phyloP scores from a whole-genome alignment of 2,888 invertebrate genomes.

The Carpatolechia fugitivella region DNA sequence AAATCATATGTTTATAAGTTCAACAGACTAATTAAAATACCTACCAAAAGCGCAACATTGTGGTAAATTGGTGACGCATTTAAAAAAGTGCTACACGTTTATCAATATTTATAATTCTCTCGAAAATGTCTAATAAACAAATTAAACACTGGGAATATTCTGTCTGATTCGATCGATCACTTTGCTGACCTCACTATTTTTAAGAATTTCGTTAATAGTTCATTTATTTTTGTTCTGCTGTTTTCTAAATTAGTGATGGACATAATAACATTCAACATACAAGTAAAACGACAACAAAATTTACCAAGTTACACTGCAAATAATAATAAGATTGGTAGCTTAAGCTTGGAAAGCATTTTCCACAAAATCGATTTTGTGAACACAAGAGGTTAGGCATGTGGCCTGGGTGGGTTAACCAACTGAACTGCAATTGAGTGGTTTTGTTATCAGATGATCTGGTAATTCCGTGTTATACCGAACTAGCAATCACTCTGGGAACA shows the following conservation, averaged over 20 bases:
- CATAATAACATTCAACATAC: too few species aligned
- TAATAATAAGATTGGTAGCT: too few species aligned
- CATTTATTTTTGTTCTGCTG: too few species aligned
- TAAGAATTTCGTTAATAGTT: background rate
- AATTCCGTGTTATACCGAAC: background rate
- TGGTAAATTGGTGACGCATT: background rate
- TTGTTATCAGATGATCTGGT: background rate
- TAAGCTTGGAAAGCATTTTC: background rate
- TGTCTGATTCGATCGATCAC: too few species aligned
- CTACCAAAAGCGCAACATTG: background rate
- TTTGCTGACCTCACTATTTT: background rate
- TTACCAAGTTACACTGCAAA: too few species aligned
- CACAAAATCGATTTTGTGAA: background rate
- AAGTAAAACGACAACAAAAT: too few species aligned
- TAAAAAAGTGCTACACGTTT: too few species aligned
- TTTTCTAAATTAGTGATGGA: too few species aligned
- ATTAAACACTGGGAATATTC: too few species aligned
- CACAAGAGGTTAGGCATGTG: background rate
- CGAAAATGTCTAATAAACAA: background rate
- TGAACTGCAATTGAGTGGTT: background rate
- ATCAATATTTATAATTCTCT: too few species aligned
- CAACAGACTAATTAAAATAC: background rate
- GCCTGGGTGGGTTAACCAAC: background rate
- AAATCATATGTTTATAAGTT: conserved; percentile 2
- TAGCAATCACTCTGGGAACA: background rate